A percentile compares a stretch with the other conserved stretches of the same genome.
phyloP scores from a whole-genome alignment of 2,797 vertebrate genomes.

The Sebastolobus alascanus region DNA sequence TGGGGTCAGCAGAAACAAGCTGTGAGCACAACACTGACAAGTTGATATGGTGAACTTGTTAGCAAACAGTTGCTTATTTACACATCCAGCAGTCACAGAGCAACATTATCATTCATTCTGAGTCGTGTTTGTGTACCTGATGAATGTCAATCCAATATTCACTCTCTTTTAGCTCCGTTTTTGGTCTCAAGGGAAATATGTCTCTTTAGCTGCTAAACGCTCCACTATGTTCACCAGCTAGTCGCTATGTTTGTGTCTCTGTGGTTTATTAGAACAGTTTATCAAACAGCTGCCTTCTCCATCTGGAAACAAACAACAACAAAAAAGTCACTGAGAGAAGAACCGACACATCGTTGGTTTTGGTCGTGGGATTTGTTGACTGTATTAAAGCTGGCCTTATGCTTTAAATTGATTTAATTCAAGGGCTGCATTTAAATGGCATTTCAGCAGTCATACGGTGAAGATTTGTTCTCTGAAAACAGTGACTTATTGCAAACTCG shows the following conservation, averaged over 20 bases:
- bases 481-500: not conserved
- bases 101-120: not conserved
- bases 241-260: not conserved
- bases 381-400: not conserved
- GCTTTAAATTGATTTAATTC: not conserved
- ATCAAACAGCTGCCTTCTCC: not conserved
- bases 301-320: not conserved
- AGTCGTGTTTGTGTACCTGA: not conserved
- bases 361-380: conserved; percentile 2
- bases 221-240: not conserved
- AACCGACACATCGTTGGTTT: conserved; percentile 1
- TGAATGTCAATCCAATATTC: not conserved
- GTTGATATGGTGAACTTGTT: not conserved
- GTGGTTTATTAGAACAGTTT: not conserved
- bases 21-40: not conserved
- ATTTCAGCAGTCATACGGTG: no score
- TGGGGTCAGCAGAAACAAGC: conserved; percentile 2
- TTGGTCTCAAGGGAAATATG: not conserved
- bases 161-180: not conserved
- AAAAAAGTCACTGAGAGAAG: not conserved
- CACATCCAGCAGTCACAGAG: not conserved
- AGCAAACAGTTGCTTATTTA: not conserved
- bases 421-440: not conserved
- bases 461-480: not conserved
- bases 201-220: not conserved